Evolutionary conservation across 2,113 vertebrate genomes (phyloP).

Genomic region (Cervus canadensis): DNA sequence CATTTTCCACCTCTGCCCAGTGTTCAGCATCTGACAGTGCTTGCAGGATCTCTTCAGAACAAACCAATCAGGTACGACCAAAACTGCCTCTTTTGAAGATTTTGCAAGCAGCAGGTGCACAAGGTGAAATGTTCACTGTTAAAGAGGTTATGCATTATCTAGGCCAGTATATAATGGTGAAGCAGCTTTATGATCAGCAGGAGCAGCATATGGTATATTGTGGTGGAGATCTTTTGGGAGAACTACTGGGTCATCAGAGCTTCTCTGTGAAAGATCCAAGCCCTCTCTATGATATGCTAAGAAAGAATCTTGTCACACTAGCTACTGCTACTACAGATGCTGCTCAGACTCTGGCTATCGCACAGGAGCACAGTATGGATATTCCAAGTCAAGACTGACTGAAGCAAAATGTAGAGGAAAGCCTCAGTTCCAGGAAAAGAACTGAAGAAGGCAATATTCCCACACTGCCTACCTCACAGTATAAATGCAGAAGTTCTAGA

Average conservation of each 20-base stretch:
- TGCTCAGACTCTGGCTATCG: constrained; percentile 96
- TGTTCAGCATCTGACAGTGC: constrained; percentile 81
- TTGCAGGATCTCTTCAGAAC: constrained; percentile 84
- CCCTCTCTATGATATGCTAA: constrained; percentile 97
- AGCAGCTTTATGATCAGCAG: constrained; percentile 93
- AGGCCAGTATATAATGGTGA: constrained; percentile 95
- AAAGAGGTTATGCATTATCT: constrained; percentile 98
- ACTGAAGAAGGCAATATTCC: no score
- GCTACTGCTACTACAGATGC: constrained; percentile 88
- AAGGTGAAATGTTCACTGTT: constrained; percentile 92
- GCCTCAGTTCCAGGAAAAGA: no score
- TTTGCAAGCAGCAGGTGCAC: constrained; percentile 91
- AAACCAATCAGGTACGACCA: constrained; percentile 88
- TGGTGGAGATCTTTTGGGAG: constrained; percentile 91
- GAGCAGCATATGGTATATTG: constrained; percentile 96
- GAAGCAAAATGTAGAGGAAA: constrained; percentile 78
- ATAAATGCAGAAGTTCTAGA: no score
- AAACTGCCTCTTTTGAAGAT: constrained; percentile 91
- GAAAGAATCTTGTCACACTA: constrained; percentile 89
- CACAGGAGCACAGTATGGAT: constrained; percentile 95
- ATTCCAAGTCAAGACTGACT: constrained; percentile 95
- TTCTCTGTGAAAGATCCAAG: constrained; percentile 98
- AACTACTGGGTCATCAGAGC: constrained; percentile 92
- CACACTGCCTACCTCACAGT: no score
- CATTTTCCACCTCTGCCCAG: constrained; percentile 82